Base-by-base conservation (phyloP, 2,113 vertebrate species). In the Dolichotis patagonum region DNA sequence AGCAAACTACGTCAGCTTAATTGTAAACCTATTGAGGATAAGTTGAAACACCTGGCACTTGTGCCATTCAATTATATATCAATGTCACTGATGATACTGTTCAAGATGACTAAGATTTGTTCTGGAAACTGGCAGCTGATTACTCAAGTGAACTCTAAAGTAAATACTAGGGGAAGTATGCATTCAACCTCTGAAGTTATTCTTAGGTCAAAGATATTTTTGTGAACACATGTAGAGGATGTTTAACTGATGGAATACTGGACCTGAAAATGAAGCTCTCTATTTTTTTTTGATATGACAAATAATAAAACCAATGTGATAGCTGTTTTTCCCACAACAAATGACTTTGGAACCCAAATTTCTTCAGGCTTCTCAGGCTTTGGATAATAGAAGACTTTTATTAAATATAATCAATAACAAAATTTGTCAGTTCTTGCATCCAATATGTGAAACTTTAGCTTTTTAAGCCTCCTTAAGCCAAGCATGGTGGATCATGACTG, bases 131-230 rank as follows among this genome's bases (percentile, higher is more conserved):
- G 38, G 26, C 49, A 85, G 38, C n/a, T 93, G 88, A 96, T 91
- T 80, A 69, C 35, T 89, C 20, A 8, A 84, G 87, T 73, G 60
- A 96, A 52, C 49, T 92, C 85, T 95, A 90, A 96, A 96, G 62
- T 63, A 96, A 97, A 94, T 65, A 24, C 81, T 92, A 35, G n/a
- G 52, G 41, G 32, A 88, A 86, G 88, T 84, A 88, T 30, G 67
- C 52, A 89, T 62, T 95, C 80, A 93, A 56, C 56, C n/a, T 94
- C 58, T 85, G 43, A 92, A 88, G 86, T 81, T 85, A 91, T 63
- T 90, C 52, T 85, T 43, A 85, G 43, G 71, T 88, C 63, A 94
- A 77, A 94, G 92, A 94, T 91, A 93, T 91, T 96, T 94, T 87
- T 93, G 38, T 95, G 73, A 95, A 89, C 43, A 71, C 35, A 89